phyloP scores from a whole-genome alignment of 2,113 vertebrate species.

The Platichthys stellatus region DNA sequence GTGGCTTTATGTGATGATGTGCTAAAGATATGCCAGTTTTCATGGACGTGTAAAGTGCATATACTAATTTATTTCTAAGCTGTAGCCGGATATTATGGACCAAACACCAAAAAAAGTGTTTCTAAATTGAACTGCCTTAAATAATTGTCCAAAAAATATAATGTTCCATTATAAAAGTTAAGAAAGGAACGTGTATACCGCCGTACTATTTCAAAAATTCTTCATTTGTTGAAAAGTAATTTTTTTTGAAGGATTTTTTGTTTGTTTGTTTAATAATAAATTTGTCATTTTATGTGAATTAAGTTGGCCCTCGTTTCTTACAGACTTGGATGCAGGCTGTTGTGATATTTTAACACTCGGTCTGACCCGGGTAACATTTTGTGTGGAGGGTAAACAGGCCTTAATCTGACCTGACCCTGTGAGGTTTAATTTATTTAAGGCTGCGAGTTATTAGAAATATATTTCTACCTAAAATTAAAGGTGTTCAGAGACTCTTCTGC shows the following conservation, averaged over 20 bases:
- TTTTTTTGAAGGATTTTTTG: constrained; percentile 91
- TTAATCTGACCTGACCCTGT: constrained; percentile 1
- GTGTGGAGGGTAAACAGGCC: constrained; percentile 4
- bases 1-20: constrained; percentile 76
- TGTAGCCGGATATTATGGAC: constrained; percentile 96
- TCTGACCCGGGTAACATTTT: constrained; percentile 20
- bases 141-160: constrained; percentile 82
- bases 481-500: constrained; percentile 6
- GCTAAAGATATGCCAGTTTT: constrained; percentile 82
- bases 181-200: constrained; percentile 92
- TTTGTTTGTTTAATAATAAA: constrained; percentile 94
- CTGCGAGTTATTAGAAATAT: not conserved
- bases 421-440: not conserved
- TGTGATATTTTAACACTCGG: constrained; percentile 33
- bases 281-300: constrained; percentile 93
- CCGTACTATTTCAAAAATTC: constrained; percentile 91
- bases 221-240: constrained; percentile 92
- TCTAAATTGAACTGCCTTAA: constrained; percentile 90
- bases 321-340: constrained; percentile 42
- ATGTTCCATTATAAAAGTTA: constrained; percentile 89
- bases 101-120: constrained; percentile 96
- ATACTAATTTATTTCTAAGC: constrained; percentile 99
- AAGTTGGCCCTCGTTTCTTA: constrained; percentile 88
- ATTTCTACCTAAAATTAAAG: not conserved
- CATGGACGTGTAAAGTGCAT: constrained; percentile 98